Evolutionary conservation across 1,140 invertebrate genomes (phyloP), one percentile per base, ranked within the genome.

Genomic region (Drosophila quadrilineata): DNA sequence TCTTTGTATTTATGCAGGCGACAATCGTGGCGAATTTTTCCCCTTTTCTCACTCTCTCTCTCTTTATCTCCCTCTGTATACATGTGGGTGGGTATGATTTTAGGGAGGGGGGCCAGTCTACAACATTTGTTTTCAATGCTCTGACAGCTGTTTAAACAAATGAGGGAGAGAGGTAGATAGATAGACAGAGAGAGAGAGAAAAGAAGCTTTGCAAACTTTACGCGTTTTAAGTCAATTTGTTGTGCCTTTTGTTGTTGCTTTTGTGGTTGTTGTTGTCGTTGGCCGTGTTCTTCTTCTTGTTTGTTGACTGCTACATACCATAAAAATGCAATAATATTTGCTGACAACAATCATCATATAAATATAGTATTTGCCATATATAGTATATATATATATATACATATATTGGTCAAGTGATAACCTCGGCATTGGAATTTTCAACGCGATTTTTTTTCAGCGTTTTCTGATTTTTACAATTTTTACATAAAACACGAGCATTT

Each of bases 291-390:
- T 41, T 19, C 12, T 1, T 22, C 14, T 26, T 5, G 2, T 45
- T 45, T n/a, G n/a, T 3, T 52, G 9, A n/a, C 36, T 46, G 10
- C 53, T 35, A 36, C 21, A 41, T n/a, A n/a, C 21, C 24, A 64
- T 82, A 82, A 82, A 82, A 82, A 82, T 82, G 65, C 76, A 82
- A 82, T 82, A 82, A 66, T 64, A 76, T 72, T 80, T 63, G 73
- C 73, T 76, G 62, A 75, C 72, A 38, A 46, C 22, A 28, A 49
- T n/a, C n/a, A n/a, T n/a, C n/a, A n/a, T n/a, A n/a, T n/a, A n/a
- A n/a, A n/a, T n/a, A n/a, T n/a, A n/a, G n/a, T n/a, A n/a, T n/a
- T n/a, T n/a, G n/a, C n/a, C n/a, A n/a, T n/a, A n/a, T n/a, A n/a
- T n/a, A n/a, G n/a, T n/a, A n/a, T n/a, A n/a, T n/a, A n/a, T n/a